Base-by-base conservation (phyloP, 2,888 invertebrate genomes). In the Dryomyza anilis region DNA sequence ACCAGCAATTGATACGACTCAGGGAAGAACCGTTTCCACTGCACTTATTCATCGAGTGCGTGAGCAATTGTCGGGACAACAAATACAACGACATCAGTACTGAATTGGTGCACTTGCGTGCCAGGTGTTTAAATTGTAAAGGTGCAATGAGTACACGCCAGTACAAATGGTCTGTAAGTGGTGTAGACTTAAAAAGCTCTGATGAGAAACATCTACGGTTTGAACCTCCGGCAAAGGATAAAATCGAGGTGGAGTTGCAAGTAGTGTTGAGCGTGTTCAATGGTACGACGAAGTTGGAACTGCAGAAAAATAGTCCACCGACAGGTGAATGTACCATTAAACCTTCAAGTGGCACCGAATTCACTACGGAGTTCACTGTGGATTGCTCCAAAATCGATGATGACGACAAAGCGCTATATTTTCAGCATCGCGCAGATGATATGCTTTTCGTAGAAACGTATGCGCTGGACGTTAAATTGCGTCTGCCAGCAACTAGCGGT, bases 51-150 rank as follows among this genome's bases (percentile, higher is more conserved):
- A n/a, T n/a, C 1, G 23, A 61, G 16, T 75, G 75, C 56, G 52
- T 74, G 3, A 63, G 72, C 0, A 75, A 75, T 63, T 75, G 75
- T 53, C 19, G 57, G 1, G 55, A 65, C 6, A 45, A 64, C 25
- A 63, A 67, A 39, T 75, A 33, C 66, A 1, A n/a, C 60, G 2
- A 64, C 56, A 3, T 65, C 64, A n/a, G 21, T 68, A 0, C n/a
- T n/a, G n/a, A n/a, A n/a, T n/a, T n/a, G n/a, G 36, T 75, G 1
- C 74, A 75, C 45, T 55, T 75, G 6, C 64, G 59, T 19, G 64
- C 69, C 1, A 39, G 48, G 3, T 73, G 73, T 23, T 19, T 66
- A 0, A 55, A 55, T 8, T 73, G 73, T 36, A 55, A 2, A 2
- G 12, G 25, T 1, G 3, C n/a, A n/a, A n/a, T 12, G 29, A 30